Conservation (phyloP, 1,140 invertebrate species). For the Drosophila tani region DNA sequence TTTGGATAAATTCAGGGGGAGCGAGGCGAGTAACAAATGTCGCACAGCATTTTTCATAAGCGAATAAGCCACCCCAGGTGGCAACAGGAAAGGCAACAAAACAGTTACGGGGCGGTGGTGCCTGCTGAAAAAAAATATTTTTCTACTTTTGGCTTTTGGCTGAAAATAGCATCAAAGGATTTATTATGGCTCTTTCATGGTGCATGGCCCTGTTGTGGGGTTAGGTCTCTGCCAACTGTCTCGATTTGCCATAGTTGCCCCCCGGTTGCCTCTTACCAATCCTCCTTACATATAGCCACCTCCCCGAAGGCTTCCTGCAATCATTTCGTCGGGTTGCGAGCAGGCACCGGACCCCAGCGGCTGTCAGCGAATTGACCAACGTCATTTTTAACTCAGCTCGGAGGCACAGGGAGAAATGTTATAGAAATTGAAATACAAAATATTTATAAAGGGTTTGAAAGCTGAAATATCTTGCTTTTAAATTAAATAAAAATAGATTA, state of each 20-base stretch:
- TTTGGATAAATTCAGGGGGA: background rate
- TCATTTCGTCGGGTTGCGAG: constrained; percentile 39
- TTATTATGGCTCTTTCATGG: constrained; percentile 69
- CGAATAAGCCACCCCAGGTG: constrained; percentile 59
- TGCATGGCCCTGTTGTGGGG: constrained; percentile 32
- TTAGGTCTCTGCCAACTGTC: constrained; percentile 44
- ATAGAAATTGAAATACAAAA: background rate
- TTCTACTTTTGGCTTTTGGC: constrained; percentile 78
- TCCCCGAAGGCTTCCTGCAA: constrained; percentile 5
- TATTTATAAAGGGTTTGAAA: too few species aligned
- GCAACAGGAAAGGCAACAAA: constrained; percentile 37
- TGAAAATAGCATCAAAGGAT: constrained; percentile 81
- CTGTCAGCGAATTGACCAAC: constrained; percentile 66
- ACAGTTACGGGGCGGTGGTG: constrained; percentile 7
- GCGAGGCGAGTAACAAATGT: constrained; percentile 49
- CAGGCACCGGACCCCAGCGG: constrained; percentile 20
- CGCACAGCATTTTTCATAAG: constrained; percentile 69
- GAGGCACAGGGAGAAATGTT: background rate
- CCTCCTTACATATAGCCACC: background rate
- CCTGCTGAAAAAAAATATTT: constrained; percentile 61
- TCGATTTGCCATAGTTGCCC: constrained; percentile 48
- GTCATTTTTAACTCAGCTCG: constrained; percentile 51
- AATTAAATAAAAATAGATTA: too few species aligned
- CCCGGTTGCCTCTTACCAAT: constrained; percentile 7
- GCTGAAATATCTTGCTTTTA: too few species aligned